phyloP scores from a whole-genome alignment of 2,113 vertebrate species.

The Chrysochloris asiatica region DNA sequence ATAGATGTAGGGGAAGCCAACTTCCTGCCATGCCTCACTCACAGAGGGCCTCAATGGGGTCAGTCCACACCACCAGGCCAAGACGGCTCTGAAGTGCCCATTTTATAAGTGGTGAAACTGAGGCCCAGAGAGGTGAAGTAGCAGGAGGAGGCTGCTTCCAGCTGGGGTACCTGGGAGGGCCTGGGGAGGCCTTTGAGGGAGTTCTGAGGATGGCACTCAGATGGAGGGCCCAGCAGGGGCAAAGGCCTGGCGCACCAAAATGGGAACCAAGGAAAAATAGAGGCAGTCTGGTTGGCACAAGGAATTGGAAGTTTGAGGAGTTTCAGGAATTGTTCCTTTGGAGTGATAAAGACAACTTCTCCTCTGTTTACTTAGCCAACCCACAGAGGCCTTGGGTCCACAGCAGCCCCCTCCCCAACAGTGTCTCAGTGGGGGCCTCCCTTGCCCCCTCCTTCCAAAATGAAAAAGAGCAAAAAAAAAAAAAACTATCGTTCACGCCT shows the following conservation, averaged over 20 bases:
- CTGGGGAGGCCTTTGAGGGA: not conserved
- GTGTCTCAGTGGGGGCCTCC: not conserved
- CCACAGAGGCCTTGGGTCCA: not conserved
- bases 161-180: too few species aligned
- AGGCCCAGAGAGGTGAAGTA: not conserved
- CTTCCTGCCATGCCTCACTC: not conserved
- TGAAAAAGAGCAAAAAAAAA: constrained; percentile 27
- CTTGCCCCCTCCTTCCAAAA: not conserved
- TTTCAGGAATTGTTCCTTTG: not conserved
- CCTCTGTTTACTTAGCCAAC: not conserved
- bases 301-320: not conserved
- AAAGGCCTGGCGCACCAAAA: not conserved
- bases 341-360: not conserved
- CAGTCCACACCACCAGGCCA: not conserved
- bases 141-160: too few species aligned
- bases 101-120: not conserved
- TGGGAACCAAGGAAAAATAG: rapidly evolving
- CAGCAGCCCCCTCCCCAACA: not conserved
- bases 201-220: not conserved
- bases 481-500: constrained; percentile 73
- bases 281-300: rapidly evolving
- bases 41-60: too few species aligned
- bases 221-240: not conserved
- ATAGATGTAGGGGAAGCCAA: rapidly evolving
- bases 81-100: not conserved